These are phyloP conservation scores for Meloidogyne floridensis DNA, from an alignment of 1,140 invertebrate species.

Conservation along the genomic window DNA sequence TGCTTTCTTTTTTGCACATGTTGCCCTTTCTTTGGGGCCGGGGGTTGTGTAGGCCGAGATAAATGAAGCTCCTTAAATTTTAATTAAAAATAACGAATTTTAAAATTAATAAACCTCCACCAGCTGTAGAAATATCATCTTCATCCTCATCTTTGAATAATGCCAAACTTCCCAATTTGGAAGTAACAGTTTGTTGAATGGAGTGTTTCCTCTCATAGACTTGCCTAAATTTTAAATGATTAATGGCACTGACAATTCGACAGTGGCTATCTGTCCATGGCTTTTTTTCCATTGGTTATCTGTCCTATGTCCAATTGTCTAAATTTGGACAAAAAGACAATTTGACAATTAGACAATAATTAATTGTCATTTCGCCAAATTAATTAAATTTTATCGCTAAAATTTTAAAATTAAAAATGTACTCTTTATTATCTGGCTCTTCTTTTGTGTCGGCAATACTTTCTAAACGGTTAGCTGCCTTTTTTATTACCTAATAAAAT, in stretches of 20 bases:
- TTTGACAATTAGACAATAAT: too few species aligned
- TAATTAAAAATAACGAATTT: not conserved
- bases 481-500: conserved; percentile 11
- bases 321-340: too few species aligned
- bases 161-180: conserved; percentile 57
- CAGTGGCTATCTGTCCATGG: too few species aligned
- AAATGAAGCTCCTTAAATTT: conserved; percentile 45
- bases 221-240: conserved; percentile 16
- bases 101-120: conserved; percentile 16
- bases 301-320: too few species aligned
- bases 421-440: conserved; percentile 21
- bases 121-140: conserved; percentile 44
- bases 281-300: too few species aligned
- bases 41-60: conserved; percentile 62
- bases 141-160: conserved; percentile 64
- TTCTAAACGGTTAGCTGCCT: conserved; percentile 33
- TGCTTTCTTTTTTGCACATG: conserved; percentile 63
- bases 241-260: too few species aligned
- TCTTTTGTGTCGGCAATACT: conserved; percentile 38
- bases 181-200: conserved; percentile 48
- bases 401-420: conserved; percentile 14
- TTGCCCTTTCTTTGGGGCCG: conserved; percentile 61
- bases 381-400: too few species aligned
- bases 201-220: conserved; percentile 33
- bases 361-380: too few species aligned